Base-by-base conservation (phyloP, 2,888 invertebrate genomes). In the Ephialtes manifestator region DNA sequence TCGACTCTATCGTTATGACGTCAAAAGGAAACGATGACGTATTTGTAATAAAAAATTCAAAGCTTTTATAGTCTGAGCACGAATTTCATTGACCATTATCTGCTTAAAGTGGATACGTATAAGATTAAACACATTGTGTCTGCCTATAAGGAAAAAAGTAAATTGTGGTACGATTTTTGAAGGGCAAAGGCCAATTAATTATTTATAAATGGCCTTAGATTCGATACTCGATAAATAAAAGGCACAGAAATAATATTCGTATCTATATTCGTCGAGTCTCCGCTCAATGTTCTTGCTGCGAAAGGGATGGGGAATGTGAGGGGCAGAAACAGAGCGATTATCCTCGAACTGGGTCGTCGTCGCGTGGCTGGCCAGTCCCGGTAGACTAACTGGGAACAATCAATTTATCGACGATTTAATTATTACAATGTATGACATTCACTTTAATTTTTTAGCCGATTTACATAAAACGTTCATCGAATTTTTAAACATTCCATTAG, bases 391-490 rank as follows among this genome's bases (percentile, higher is more conserved):
- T 31, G 43, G 28, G 1, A 18, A 18, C 46, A 46, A 63, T 74
- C 46, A 46, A 74, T 74, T 48, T 60, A 74, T 74, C 60, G 74
- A 46, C 46, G n/a, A 74, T 60, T 28, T 24, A n/a, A 74, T 60
- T 18, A n/a, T n/a, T 31, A 0, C 28, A 28, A 48, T 48, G 18
- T 11, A 28, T n/a, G 46, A 24, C n/a, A 74, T 28, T 48, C 3
- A 70, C 11, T 31, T 2, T 15, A 48, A n/a, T 39, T 10, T 10
- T 10, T 39, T 39, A 39, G 5, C 39, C 39, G 10, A 39, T n/a
- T n/a, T 39, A 39, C 10, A 39, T 10, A 10, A 10, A 39, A 39
- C 10, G 39, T 39, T 10, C 10, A 39, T 39, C 39, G 10, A 39
- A 10, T 4, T 39, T 39, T 39, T 10, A 39, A 10, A 1, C 39